phyloP scores from a whole-genome alignment of 1,140 invertebrate species.

The Drosophila subobscura region DNA sequence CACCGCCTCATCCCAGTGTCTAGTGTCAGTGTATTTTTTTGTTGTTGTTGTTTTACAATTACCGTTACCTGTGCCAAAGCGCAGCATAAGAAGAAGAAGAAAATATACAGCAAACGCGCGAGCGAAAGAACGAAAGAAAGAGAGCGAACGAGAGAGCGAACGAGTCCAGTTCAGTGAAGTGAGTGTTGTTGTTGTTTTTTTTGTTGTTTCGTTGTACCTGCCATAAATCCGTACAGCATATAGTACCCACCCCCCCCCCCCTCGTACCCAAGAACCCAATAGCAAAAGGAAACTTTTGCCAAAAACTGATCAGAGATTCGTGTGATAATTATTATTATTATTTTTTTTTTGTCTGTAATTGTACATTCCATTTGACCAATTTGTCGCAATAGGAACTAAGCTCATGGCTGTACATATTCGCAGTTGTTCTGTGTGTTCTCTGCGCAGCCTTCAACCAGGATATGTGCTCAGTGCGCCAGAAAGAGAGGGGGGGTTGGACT shows the following conservation, averaged over 20 bases:
- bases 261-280: neutral
- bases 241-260: too few relatives aligned
- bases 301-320: neutral
- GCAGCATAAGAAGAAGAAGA: neutral
- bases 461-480: neutral
- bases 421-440: neutral
- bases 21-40: constrained; percentile 52
- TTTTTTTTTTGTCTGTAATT: neutral
- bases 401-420: neutral
- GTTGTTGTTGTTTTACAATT: constrained; percentile 51
- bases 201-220: neutral
- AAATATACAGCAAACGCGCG: constrained; percentile 1
- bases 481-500: neutral
- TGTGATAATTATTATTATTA: neutral
- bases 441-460: neutral
- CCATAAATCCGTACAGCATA: neutral
- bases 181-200: constrained; percentile 57
- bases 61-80: constrained; percentile 56
- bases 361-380: neutral
- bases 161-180: constrained; percentile 60
- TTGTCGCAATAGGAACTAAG: too few relatives aligned
- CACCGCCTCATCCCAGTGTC: constrained; percentile 42
- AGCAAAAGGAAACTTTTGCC: neutral
- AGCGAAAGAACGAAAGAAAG: constrained; percentile 10
- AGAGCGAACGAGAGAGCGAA: constrained; percentile 23